phyloP scores from a whole-genome alignment of 2,797 vertebrate species.

The Mycteria americana region DNA sequence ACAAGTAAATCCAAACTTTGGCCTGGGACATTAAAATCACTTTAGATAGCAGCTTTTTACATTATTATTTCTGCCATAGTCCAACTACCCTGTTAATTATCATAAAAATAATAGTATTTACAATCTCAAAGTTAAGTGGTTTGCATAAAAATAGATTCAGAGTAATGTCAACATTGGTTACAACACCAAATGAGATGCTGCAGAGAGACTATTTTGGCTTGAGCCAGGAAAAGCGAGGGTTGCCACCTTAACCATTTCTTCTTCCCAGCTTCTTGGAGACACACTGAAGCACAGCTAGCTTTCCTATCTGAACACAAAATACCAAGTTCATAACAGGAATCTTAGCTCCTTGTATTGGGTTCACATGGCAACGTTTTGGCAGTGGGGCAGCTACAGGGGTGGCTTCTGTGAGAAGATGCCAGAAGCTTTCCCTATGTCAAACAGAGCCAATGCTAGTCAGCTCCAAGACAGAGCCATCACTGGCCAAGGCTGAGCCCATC shows the following conservation, averaged over 20 bases:
- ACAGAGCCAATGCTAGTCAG: not conserved
- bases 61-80: not conserved
- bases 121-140: not conserved
- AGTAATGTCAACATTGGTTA: not conserved
- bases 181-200: not conserved
- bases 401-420: not conserved
- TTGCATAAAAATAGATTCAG: not conserved
- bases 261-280: not conserved
- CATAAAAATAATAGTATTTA: not conserved
- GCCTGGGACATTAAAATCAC: not conserved
- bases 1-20: not conserved
- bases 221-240: not conserved
- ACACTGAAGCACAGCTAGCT: not conserved
- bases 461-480: fast-evolving
- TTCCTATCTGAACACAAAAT: conserved; percentile 1
- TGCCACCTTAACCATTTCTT: not conserved
- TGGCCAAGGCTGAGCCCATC: not conserved
- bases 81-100: not conserved
- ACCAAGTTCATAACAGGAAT: conserved; percentile 42
- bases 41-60: not conserved
- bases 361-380: not conserved
- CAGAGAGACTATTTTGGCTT: not conserved
- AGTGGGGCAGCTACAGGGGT: fast-evolving
- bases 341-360: conserved; percentile 22
- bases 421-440: not conserved